Percentiles rank a stretch among this genome's conserved stretches.
Evolutionary conservation across 1,140 invertebrate genomes (phyloP).

Genomic region (Halesus radiatus): DNA sequence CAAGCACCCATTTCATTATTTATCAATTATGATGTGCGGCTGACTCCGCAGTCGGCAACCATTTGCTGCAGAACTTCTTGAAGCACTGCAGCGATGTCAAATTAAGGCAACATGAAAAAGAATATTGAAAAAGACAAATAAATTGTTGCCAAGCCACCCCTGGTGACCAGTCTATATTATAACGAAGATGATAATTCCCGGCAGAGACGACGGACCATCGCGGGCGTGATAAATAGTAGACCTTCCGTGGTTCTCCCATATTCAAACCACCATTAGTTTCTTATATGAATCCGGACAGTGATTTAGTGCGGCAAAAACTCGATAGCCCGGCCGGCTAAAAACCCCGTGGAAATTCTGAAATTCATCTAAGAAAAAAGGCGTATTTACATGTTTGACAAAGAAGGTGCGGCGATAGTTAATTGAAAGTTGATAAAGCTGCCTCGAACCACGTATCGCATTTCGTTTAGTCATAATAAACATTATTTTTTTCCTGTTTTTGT

Average conservation of each 20-base stretch:
- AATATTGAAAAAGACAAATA: too few species aligned
- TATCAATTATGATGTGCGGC: too few species aligned
- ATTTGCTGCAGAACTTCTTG: too few species aligned
- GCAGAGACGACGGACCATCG: conserved; percentile 5
- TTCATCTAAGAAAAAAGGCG: conserved; percentile 11
- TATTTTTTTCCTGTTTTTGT: too few species aligned
- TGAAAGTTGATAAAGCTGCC: conserved; percentile 9
- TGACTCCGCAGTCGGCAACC: too few species aligned
- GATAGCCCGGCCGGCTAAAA: conserved; percentile 6
- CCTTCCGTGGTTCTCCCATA: conserved; percentile 25
- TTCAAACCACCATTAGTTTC: conserved; percentile 51
- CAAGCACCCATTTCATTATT: too few species aligned
- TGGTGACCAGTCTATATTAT: too few species aligned
- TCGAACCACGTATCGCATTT: too few species aligned
- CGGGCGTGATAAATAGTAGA: conserved; percentile 38
- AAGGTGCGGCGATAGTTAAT: neutral
- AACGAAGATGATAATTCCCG: neutral
- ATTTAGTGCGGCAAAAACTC: conserved; percentile 42
- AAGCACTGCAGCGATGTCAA: too few species aligned
- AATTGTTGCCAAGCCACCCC: too few species aligned
- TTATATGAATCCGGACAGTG: conserved; percentile 49
- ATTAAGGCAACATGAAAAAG: too few species aligned
- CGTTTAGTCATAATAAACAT: too few species aligned
- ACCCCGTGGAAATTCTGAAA: conserved; percentile 4
- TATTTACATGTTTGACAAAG: neutral